Percentiles rank a stretch among this genome's conserved stretches.
phyloP scores from a whole-genome alignment of 2,113 vertebrate species.

The Elaphurus davidianus region DNA sequence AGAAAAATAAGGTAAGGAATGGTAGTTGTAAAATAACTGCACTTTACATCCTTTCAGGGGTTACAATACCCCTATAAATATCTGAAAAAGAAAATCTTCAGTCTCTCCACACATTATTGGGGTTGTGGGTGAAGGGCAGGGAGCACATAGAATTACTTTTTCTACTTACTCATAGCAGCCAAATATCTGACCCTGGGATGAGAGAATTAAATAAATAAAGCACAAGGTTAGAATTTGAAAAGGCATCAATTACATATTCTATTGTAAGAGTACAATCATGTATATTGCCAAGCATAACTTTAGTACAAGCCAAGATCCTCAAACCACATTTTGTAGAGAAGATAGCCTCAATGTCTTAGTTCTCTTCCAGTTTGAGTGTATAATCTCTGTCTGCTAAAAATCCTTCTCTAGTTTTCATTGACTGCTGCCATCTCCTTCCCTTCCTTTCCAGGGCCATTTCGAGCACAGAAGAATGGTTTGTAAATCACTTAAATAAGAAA shows the following conservation, averaged over 20 bases:
- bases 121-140: not conserved
- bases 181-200: not conserved
- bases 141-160: not conserved
- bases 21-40: not conserved
- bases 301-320: not conserved
- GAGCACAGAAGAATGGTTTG: constrained; percentile 20
- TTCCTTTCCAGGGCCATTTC: constrained; percentile 45
- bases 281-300: not conserved
- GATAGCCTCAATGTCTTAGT: not conserved
- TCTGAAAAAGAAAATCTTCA: not conserved
- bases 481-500: constrained; percentile 50
- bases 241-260: not conserved
- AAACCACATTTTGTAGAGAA: not conserved
- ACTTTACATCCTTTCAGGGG: not conserved
- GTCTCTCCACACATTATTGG: not conserved
- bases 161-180: not conserved
- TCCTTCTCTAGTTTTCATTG: not conserved
- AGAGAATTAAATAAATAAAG: not conserved
- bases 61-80: not conserved
- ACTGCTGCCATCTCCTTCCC: not conserved
- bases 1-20: not conserved
- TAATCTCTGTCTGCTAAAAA: constrained; percentile 13
- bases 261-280: not conserved
- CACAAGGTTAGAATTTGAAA: constrained; percentile 21
- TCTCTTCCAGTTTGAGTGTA: not conserved